Conservation (phyloP, 2,888 invertebrate species). For the Sarcophaga variegata region DNA sequence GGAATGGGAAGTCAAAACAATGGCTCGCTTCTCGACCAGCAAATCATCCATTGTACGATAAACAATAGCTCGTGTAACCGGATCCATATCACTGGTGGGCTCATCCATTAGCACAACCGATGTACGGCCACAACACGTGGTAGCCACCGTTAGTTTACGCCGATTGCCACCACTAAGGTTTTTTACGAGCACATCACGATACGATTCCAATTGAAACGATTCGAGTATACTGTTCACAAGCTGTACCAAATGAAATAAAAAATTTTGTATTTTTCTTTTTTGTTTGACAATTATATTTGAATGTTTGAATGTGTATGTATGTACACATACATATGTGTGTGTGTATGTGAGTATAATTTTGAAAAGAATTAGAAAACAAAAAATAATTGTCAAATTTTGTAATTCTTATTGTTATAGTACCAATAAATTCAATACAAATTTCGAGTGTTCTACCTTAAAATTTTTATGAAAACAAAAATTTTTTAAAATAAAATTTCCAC, state of each 20-base stretch:
- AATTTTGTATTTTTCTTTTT: neutral
- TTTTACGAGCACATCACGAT: slow-evolving; percentile 80
- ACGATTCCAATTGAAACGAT: slow-evolving; percentile 79
- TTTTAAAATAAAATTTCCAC: slow-evolving; percentile 10
- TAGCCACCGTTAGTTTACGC: slow-evolving; percentile 89
- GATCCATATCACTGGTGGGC: slow-evolving; percentile 89
- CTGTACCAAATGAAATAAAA: slow-evolving; percentile 48
- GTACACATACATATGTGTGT: no score
- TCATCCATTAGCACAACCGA: slow-evolving; percentile 89
- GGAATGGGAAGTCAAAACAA: slow-evolving; percentile 81
- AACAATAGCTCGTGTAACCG: slow-evolving; percentile 82
- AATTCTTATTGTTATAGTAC: no score
- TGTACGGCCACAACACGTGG: slow-evolving; percentile 89
- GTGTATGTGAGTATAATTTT: no score
- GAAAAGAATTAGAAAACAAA: no score
- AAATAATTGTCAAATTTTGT: neutral
- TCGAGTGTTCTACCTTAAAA: slow-evolving; percentile 58
- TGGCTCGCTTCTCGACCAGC: slow-evolving; percentile 77
- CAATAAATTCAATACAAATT: slow-evolving; percentile 46
- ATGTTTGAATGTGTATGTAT: no score
- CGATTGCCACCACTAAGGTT: slow-evolving; percentile 86
- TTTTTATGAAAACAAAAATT: slow-evolving; percentile 59
- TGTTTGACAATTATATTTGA: neutral
- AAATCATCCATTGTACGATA: slow-evolving; percentile 80
- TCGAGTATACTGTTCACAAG: slow-evolving; percentile 77